Evolutionary conservation across 1,140 invertebrate species (phyloP).

Genomic region (Aphaenogaster rudis): DNA sequence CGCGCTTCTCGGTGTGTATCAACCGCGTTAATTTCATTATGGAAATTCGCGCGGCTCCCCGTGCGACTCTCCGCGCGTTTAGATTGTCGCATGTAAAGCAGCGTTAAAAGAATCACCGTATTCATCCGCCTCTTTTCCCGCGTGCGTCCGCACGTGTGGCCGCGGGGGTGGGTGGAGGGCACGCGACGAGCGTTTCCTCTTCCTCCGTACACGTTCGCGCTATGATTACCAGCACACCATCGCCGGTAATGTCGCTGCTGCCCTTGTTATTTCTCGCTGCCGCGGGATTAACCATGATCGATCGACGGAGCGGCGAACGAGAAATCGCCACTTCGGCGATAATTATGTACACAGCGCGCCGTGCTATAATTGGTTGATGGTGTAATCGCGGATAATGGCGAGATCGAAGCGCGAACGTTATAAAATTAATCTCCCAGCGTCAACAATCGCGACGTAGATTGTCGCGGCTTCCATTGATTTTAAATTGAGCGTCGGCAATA

Average conservation of each 20-base stretch:
- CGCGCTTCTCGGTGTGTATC: conserved; percentile 47
- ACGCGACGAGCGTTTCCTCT: conserved; percentile 18
- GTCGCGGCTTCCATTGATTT: conserved; percentile 30
- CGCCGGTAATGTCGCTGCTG: conserved; percentile 6
- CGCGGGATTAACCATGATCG: conserved; percentile 66
- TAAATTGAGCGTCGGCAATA: conserved; percentile 23
- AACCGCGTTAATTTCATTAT: conserved; percentile 55
- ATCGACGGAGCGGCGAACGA: conserved; percentile 44
- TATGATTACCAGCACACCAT: conserved; percentile 40
- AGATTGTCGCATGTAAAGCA: conserved; percentile 51
- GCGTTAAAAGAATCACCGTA: conserved; percentile 48
- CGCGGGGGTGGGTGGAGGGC: neutral
- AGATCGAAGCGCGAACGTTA: conserved; percentile 59
- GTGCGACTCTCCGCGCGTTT: conserved; percentile 16
- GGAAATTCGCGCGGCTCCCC: conserved; percentile 44
- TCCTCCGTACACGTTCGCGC: conserved; percentile 1
- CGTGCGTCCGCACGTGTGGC: neutral
- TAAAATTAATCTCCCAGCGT: conserved; percentile 39
- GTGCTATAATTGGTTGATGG: conserved; percentile 68
- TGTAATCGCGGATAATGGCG: conserved; percentile 69
- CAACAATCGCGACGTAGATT: conserved; percentile 38
- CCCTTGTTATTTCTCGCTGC: conserved; percentile 57
- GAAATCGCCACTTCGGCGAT: conserved; percentile 65
- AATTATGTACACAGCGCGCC: conserved; percentile 44
- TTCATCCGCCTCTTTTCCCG: conserved; percentile 35